Conservation (phyloP, 2,113 vertebrate genomes). For the Myrmecophaga tridactyla region DNA sequence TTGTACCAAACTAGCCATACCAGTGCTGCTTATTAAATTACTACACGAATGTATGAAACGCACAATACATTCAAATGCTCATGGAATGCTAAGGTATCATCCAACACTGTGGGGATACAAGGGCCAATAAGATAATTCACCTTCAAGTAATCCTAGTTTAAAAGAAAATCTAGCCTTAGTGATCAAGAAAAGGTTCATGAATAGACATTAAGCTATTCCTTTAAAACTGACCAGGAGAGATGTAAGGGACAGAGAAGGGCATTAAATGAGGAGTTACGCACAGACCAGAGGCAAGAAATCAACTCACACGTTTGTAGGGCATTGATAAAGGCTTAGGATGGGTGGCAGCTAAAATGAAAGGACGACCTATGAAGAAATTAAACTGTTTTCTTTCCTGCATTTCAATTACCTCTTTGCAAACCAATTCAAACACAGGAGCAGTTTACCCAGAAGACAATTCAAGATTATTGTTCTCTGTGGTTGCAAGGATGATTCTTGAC, state of each 20-base stretch:
- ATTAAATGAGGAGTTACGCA: background rate
- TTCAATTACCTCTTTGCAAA: background rate
- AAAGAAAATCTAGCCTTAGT: background rate
- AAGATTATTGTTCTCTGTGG: background rate
- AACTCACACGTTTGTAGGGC: background rate
- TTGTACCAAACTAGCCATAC: background rate
- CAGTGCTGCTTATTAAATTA: background rate
- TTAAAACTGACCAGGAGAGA: background rate
- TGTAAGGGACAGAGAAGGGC: background rate
- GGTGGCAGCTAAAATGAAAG: background rate
- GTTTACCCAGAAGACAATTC: background rate
- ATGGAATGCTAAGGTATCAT: background rate
- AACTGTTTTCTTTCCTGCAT: background rate
- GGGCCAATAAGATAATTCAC: background rate
- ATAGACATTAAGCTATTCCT: background rate
- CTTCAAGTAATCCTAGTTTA: background rate
- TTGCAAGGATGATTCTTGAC: constrained; percentile 33
- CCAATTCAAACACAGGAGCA: background rate
- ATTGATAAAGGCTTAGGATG: background rate
- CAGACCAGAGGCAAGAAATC: background rate
- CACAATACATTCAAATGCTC: background rate
- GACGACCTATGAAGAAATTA: background rate
- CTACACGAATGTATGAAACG: background rate
- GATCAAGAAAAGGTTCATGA: background rate
- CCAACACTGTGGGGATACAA: background rate